Evolutionary conservation across 2,888 invertebrate genomes (phyloP), one percentile per base, ranked within the genome.

Genomic region (Drosophila tripunctata): DNA sequence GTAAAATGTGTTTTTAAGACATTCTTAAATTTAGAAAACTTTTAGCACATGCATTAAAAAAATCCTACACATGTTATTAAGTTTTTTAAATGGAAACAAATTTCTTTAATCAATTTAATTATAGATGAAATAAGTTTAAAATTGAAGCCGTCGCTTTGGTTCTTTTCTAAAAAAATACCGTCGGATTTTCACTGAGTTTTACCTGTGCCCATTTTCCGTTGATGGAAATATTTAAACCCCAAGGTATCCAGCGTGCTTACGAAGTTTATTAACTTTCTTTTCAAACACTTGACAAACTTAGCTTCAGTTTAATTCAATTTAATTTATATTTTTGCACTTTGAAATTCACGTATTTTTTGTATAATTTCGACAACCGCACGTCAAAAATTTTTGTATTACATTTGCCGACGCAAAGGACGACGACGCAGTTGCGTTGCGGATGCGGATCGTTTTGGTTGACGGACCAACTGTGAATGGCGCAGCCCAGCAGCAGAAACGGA

Each of bases 151-250:
- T 54, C 33, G 33, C n/a, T 19, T n/a, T 14, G 0, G 0, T 10
- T 3, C 14, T 14, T 2, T 52, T 52, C 38, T 21, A 0, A n/a
- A 30, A 17, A 57, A 4, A 8, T n/a, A 33, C 58, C 58, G 58
- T n/a, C 52, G 58, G 52, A 1, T 14, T 40, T n/a, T 19, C 7
- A 14, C 7, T 10, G 10, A 40, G 21, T 31, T 44, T 85, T 84
- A 90, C 91, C 91, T 89, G 91, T 91, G 71, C 91, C 91, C 91
- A 91, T 91, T 91, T 91, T 91, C 87, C 91, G 88, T 65, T 90
- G 90, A 87, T 91, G 90, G 89, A 91, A 91, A 78, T 90, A 91
- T 88, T 91, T 91, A 75, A 91, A 91, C 74, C 91, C 90, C 78
- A 91, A 78, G 61, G 91, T 90, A 91, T 91, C 91, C 91, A 91